Percentiles rank a stretch among this genome's conserved stretches.
Evolutionary conservation across 2,113 vertebrate genomes (phyloP).

Genomic region (Erpornis zantholeuca): DNA sequence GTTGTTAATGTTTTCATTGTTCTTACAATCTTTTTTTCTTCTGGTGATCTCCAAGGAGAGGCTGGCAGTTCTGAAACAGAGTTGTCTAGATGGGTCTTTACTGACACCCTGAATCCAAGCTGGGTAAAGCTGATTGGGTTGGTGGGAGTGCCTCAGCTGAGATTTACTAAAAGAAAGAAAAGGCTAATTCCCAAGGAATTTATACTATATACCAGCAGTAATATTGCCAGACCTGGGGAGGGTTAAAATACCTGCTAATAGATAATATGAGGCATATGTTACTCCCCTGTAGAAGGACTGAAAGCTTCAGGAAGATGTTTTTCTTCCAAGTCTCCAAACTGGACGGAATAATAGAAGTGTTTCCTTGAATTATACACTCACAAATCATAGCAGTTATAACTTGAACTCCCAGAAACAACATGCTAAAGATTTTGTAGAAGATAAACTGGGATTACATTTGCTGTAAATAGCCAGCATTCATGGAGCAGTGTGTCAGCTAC

Average conservation of each 20-base stretch:
- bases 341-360: not conserved
- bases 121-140: not conserved
- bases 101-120: not conserved
- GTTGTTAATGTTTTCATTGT: not conserved
- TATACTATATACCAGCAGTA: not conserved
- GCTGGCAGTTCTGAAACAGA: not conserved
- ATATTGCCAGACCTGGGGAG: not conserved
- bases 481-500: not conserved
- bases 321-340: not conserved
- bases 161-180: not conserved
- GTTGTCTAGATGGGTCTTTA: not conserved
- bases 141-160: not conserved
- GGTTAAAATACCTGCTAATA: not conserved
- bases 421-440: constrained; percentile 16
- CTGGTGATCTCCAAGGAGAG: not conserved
- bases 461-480: not conserved
- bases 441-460: not conserved
- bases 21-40: not conserved
- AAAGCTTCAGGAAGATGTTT: not conserved
- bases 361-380: not conserved
- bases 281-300: not conserved
- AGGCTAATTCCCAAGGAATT: not conserved
- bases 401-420: not conserved
- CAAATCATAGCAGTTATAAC: not conserved
- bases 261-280: not conserved